These are phyloP conservation scores for Pterophyllum scalare DNA, from an alignment of 2,113 vertebrate genomes.

Conservation along the genomic window DNA sequence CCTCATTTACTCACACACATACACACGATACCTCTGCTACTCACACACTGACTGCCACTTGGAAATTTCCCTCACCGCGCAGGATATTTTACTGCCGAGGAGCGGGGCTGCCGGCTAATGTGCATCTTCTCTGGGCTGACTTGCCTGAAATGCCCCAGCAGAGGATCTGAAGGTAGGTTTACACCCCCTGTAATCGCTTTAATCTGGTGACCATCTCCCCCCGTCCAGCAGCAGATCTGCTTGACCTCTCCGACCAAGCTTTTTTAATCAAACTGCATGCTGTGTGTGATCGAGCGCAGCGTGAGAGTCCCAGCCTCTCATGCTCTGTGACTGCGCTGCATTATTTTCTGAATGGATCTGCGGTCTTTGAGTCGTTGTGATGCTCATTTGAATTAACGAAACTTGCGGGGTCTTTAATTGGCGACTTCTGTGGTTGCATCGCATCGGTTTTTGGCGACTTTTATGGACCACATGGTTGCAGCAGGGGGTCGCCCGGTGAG, in stretches of 20 bases:
- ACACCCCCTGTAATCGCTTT: slow-evolving; percentile 41
- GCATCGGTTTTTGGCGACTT: slow-evolving; percentile 23
- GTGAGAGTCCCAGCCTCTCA: slow-evolving; percentile 12
- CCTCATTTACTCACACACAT: slow-evolving; percentile 34
- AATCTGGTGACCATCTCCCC: slow-evolving; percentile 39
- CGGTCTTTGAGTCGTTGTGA: slow-evolving; percentile 20
- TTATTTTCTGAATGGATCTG: slow-evolving; percentile 18
- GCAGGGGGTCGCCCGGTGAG: slow-evolving; percentile 34
- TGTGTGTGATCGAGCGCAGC: slow-evolving; percentile 9
- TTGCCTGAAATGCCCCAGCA: slow-evolving; percentile 71
- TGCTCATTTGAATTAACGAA: slow-evolving; percentile 33
- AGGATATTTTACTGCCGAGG: slow-evolving; percentile 67
- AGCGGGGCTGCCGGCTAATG: slow-evolving; percentile 63
- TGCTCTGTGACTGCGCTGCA: background rate
- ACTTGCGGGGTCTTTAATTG: slow-evolving; percentile 49
- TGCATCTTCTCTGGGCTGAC: slow-evolving; percentile 63
- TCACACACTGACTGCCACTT: slow-evolving; percentile 59
- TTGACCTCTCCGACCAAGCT: slow-evolving; percentile 50
- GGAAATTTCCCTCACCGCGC: slow-evolving; percentile 63
- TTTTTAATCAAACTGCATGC: slow-evolving; percentile 39
- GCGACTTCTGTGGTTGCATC: background rate
- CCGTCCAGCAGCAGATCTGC: slow-evolving; percentile 25
- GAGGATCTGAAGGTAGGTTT: slow-evolving; percentile 74
- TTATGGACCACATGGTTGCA: background rate
- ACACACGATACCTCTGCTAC: slow-evolving; percentile 23